A percentile compares a stretch with the other conserved stretches of the same genome.
These are phyloP conservation scores for Andricus curvator DNA, from an alignment of 2,888 invertebrate genomes.

Conservation along the genomic window DNA sequence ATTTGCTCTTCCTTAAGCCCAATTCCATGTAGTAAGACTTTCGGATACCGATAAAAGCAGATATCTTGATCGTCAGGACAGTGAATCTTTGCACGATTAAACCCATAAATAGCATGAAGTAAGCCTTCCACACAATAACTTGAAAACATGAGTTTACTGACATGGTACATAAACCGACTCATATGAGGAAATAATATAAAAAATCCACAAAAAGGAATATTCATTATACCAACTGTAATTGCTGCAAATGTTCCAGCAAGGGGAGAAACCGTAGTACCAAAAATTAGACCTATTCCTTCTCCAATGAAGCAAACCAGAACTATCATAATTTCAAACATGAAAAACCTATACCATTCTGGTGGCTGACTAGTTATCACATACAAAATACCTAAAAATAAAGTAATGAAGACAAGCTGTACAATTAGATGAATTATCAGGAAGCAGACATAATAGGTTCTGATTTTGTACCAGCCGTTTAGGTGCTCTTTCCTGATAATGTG, in stretches of 20 bases:
- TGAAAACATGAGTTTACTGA: conserved; percentile 90
- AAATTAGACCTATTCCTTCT: too few species aligned
- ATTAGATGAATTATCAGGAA: conserved; percentile 85
- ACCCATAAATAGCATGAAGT: conserved; percentile 88
- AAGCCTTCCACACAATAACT: conserved; percentile 90
- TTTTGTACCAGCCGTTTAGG: conserved; percentile 92
- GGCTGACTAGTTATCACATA: conserved; percentile 94
- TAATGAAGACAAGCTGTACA: conserved; percentile 84
- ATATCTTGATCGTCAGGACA: conserved; percentile 80
- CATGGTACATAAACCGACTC: conserved; percentile 84
- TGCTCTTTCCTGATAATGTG: conserved; percentile 87
- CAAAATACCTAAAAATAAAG: conserved; percentile 83
- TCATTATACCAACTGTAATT: conserved; percentile 80
- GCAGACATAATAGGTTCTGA: conserved; percentile 88
- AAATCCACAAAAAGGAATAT: conserved; percentile 91
- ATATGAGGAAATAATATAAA: conserved; percentile 92
- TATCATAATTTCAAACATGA: too few species aligned
- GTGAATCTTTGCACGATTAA: conserved; percentile 84
- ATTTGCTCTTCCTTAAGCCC: too few species aligned
- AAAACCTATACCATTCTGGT: conserved; percentile 55
- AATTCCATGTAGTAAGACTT: too few species aligned
- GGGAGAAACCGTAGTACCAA: too few species aligned
- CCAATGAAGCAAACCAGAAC: too few species aligned
- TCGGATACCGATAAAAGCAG: too few species aligned
- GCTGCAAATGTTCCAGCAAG: too few species aligned